Base-by-base conservation (phyloP, 1,140 invertebrate genomes). In the Macrotrachela quadricornifera region DNA sequence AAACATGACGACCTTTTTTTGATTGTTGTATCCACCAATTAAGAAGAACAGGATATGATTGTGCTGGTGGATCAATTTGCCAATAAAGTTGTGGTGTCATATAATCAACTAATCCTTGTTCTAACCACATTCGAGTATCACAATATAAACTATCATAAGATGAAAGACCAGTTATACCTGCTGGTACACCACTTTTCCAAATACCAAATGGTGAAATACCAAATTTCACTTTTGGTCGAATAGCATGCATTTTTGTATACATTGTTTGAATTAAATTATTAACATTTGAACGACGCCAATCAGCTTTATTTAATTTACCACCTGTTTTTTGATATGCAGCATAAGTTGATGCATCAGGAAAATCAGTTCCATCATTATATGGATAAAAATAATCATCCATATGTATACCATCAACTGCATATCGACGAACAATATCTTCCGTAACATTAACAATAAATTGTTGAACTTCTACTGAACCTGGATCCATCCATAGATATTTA, bases 351-450 rank as follows among this genome's bases (percentile, higher is more conserved):
- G 57, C 44, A 45, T 65, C 65, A 1, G 63, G 63, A 54, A 67
- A 66, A 16, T 41, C 49, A 13, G 56, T 49, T 12, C 54, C 55
- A 16, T 58, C 60, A 1, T 64, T 64, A 55, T 66, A 67, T 2
- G 65, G 65, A 54, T 67, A 67, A 55, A 67, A 67, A 54, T 67
- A 67, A 55, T 67, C 65, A 50, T 67, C 65, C 51, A 67, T 63
- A 48, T 66, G 64, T 10, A 66, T 46, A 11, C 64, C 65, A 46
- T 67, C 65, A 9, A 67, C 54, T 50, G 66, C 62, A 56, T 67
- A 67, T 16, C 59, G 53, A n/a, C n/a, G 59, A 3, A 62, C 56
- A 14, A 67, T 62, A 55, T 67, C 64, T 21, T 58, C 55, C 21
- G 62, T 57, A 11, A 65, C 62, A 36, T 54, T 50, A 1, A 59